phyloP scores from a whole-genome alignment of 2,797 vertebrate genomes.

The Glyptemys insculpta region DNA sequence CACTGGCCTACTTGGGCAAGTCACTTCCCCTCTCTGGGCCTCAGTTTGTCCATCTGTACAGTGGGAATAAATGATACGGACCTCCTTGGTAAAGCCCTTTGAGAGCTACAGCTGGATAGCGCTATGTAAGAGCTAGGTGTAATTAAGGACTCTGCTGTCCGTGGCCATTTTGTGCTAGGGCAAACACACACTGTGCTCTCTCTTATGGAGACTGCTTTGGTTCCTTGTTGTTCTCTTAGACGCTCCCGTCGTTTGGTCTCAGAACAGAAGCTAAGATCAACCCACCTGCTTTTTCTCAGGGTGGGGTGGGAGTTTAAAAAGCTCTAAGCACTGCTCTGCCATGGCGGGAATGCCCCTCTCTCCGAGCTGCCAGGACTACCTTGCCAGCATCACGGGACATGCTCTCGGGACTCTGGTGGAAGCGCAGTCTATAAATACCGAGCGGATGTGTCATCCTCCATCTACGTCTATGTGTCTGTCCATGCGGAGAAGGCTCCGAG shows the following conservation, averaged over 20 bases:
- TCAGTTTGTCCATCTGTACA: conserved; percentile 63
- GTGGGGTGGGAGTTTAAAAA: neutral
- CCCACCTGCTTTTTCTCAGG: neutral
- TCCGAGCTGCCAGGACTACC: neutral
- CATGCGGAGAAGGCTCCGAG: neutral
- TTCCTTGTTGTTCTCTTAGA: neutral
- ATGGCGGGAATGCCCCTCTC: neutral
- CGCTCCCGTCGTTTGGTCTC: neutral
- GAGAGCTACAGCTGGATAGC: neutral
- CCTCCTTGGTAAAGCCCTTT: neutral
- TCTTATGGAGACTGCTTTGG: neutral
- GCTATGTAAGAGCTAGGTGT: rapidly evolving
- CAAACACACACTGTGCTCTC: neutral
- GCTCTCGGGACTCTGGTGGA: neutral
- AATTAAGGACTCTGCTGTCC: neutral
- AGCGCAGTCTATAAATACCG: neutral
- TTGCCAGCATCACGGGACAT: neutral
- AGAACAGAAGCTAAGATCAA: neutral
- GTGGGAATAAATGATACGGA: conserved; percentile 40
- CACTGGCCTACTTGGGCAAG: neutral
- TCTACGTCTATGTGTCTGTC: conserved; percentile 32
- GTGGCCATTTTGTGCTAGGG: neutral
- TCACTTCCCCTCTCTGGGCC: neutral
- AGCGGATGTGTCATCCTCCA: conserved; percentile 29
- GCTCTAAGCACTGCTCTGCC: neutral